Percentiles rank a stretch among this genome's conserved stretches.
These are phyloP conservation scores for Cyrtonyx montezumae DNA, from an alignment of 2,113 vertebrate species.

Conservation along the genomic window DNA sequence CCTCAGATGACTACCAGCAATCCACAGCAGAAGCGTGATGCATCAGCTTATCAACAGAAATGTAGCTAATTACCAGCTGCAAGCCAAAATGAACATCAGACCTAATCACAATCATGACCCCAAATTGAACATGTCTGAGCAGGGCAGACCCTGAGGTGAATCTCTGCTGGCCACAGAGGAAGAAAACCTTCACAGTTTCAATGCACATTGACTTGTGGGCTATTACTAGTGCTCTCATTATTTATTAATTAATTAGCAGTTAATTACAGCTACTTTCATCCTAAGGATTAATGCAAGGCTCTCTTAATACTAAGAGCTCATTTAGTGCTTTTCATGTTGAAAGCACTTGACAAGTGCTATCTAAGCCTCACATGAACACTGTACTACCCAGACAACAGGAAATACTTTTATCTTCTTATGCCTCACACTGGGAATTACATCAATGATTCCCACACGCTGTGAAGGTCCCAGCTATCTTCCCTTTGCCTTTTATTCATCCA, in stretches of 20 bases:
- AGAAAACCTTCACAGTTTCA: not conserved
- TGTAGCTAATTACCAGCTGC: not conserved
- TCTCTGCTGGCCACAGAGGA: not conserved
- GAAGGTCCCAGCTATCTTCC: not conserved
- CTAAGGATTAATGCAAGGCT: not conserved
- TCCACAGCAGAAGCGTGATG: not conserved
- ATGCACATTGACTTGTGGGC: not conserved
- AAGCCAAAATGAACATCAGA: not conserved
- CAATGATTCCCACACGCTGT: not conserved
- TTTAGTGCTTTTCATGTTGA: not conserved
- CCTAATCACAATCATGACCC: not conserved
- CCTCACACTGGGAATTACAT: not conserved
- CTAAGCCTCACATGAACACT: not conserved
- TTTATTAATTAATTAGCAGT: not conserved
- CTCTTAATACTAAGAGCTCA: not conserved
- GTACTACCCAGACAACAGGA: not conserved
- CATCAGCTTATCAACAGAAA: not conserved
- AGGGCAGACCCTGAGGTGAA: not conserved
- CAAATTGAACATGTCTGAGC: not conserved
- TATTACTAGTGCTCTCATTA: not conserved
- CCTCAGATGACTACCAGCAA: not conserved
- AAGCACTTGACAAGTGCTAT: not conserved
- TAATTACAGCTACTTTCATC: not conserved
- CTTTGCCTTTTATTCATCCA: not conserved
- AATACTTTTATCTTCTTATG: not conserved